phyloP scores from a whole-genome alignment of 2,797 vertebrate genomes.

The Mus caroli region DNA sequence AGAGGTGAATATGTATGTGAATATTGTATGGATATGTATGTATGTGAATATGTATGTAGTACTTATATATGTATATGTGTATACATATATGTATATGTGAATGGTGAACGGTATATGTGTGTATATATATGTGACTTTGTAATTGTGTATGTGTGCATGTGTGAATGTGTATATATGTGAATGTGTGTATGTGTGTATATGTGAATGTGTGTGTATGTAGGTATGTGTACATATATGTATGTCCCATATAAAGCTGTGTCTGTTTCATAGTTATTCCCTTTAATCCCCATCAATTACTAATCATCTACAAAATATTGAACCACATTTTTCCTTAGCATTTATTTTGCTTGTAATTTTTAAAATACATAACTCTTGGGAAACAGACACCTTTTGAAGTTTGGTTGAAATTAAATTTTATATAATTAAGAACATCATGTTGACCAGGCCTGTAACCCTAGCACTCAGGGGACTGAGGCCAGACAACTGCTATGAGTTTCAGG shows the following conservation, averaged over 20 bases:
- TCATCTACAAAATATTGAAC: neutral
- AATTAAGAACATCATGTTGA: conserved; percentile 1
- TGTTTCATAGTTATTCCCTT: neutral
- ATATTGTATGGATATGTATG: neutral
- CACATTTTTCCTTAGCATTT: neutral
- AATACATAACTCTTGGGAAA: neutral
- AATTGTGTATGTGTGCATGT: neutral
- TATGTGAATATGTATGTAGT: neutral
- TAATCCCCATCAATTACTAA: neutral
- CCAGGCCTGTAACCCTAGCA: neutral
- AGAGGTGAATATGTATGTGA: neutral
- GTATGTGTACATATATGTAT: neutral
- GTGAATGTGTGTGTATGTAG: neutral
- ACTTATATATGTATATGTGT: neutral
- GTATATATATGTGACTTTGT: neutral
- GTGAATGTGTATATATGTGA: neutral
- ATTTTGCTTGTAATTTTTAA: neutral
- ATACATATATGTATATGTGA: neutral
- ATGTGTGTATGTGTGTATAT: neutral
- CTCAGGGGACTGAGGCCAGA: neutral
- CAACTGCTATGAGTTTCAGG: neutral
- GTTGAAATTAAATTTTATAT: conserved; percentile 10
- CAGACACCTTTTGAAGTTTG: conserved; percentile 34
- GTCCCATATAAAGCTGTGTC: neutral
- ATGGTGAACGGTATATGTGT: neutral